phyloP scores from a whole-genome alignment of 2,113 vertebrate species.

The Halcyon senegalensis region DNA sequence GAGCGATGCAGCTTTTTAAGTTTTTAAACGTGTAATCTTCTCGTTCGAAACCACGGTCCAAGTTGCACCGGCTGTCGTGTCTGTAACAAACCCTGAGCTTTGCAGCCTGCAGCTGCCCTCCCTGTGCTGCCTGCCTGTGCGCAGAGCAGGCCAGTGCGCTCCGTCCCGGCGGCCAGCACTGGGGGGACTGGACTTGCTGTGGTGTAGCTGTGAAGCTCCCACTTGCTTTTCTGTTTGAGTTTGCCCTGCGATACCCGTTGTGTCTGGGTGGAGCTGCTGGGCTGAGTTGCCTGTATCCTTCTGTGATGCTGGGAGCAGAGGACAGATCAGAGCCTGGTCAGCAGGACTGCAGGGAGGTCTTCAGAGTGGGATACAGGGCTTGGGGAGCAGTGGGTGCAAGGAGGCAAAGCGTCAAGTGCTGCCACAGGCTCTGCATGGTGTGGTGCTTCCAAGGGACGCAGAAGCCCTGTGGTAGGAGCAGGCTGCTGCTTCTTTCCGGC shows the following conservation, averaged over 20 bases:
- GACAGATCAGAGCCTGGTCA: background rate
- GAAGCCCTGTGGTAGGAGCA: background rate
- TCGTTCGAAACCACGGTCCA: background rate
- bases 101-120: background rate
- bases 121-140: background rate
- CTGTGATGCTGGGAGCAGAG: background rate
- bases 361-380: background rate
- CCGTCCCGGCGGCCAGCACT: background rate
- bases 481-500: background rate
- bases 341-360: background rate
- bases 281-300: background rate
- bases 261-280: slow-evolving; percentile 7
- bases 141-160: background rate
- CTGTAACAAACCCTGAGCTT: background rate
- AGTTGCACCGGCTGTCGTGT: background rate
- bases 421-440: background rate
- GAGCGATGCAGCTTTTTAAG: background rate
- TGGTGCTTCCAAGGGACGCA: background rate
- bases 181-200: background rate
- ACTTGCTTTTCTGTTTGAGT: background rate
- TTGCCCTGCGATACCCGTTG: background rate
- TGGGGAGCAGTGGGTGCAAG: background rate
- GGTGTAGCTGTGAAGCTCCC: background rate
- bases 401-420: background rate
- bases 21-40: background rate